Percentiles rank a stretch among this genome's conserved stretches.
These are phyloP conservation scores for Augiades crinisus DNA, from an alignment of 2,888 invertebrate species.

Conservation along the genomic window DNA sequence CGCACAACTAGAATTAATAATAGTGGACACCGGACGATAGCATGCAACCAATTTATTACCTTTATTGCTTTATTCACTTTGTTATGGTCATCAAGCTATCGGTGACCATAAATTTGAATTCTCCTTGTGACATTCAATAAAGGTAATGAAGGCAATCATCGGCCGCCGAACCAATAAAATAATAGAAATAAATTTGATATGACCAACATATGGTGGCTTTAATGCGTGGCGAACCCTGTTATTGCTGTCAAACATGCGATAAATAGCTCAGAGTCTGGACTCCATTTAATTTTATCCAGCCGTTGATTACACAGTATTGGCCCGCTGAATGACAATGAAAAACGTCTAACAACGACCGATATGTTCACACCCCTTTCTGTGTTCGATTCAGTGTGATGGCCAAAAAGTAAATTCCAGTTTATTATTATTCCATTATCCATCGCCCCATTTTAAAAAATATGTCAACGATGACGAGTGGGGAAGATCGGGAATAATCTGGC, in stretches of 20 bases:
- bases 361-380: conserved; percentile 79
- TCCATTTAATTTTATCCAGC: conserved; percentile 71
- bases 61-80: conserved; percentile 73
- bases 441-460: conserved; percentile 80
- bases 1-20: conserved; percentile 36
- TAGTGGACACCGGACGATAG: conserved; percentile 43
- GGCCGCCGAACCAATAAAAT: conserved; percentile 75
- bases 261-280: conserved; percentile 69
- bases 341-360: conserved; percentile 70
- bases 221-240: conserved; percentile 77
- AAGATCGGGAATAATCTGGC: conserved; percentile 62
- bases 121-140: conserved; percentile 76
- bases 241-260: conserved; percentile 81
- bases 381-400: conserved; percentile 74
- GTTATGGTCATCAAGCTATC: conserved; percentile 75
- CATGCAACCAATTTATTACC: conserved; percentile 70
- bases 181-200: conserved; percentile 82
- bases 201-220: conserved; percentile 79
- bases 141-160: conserved; percentile 79
- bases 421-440: conserved; percentile 80
- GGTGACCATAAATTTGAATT: conserved; percentile 75
- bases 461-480: conserved; percentile 75
- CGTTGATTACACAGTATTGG: conserved; percentile 79
- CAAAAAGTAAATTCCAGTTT: conserved; percentile 81
- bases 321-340: conserved; percentile 72